Base-by-base conservation (phyloP, 2,888 invertebrate species). In the Cerceris ruficornis region DNA sequence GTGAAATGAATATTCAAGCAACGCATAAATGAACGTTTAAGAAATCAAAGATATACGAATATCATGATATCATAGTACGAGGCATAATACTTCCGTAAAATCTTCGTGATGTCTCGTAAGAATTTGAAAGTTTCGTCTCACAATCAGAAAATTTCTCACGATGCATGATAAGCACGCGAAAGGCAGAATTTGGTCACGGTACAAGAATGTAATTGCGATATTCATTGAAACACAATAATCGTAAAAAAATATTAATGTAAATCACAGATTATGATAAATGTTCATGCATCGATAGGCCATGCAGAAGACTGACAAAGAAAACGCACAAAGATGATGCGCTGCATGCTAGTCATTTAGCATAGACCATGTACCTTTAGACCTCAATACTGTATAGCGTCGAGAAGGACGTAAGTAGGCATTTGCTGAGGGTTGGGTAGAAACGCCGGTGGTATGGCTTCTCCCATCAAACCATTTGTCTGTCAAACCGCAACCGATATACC, bases 321-420 rank as follows among this genome's bases (percentile, higher is more conserved):
- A 77, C 61, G 77, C 73, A 80, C 79, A 80, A 75, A 68, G 66
- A 79, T 77, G 65, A 81, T 82, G 78, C 81, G 80, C 80, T 81
- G 79, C 89, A 89, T 90, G 90, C 89, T 88, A 88, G 83, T 87
- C 90, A 73, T 80, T 87, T 88, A 86, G 88, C 88, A 90, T 87
- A 87, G 90, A 89, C 90, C 88, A 89, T 89, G 88, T 92, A 92
- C 92, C 92, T 92, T 92, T 92, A 92, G 93, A 93, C 93, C 94
- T 94, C 94, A 94, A 94, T 94, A 94, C 93, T 94, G 94, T 93
- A 94, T 94, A 92, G 94, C 93, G 93, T 94, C 94, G 93, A 94
- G 93, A 93, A 94, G 93, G 91, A 94, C 93, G 93, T 94, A 94
- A 93, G 94, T 93, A 91, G 94, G 93, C 93, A 93, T 93, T 93